A percentile compares a stretch with the other conserved stretches of the same genome.
These are phyloP conservation scores for Neoaliturus tenellus DNA, from an alignment of 2,888 invertebrate species.

Conservation along the genomic window DNA sequence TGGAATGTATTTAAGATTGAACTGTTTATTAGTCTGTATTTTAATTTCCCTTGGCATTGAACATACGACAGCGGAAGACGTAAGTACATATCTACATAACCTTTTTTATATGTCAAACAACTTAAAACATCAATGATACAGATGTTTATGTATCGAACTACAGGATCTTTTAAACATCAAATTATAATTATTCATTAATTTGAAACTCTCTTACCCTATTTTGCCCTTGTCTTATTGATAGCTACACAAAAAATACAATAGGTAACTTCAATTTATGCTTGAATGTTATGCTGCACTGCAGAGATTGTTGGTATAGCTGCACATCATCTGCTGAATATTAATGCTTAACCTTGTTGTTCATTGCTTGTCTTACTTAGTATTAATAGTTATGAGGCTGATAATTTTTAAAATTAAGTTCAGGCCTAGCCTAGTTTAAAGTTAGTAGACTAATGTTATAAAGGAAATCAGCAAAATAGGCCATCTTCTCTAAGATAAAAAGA, in stretches of 20 bases:
- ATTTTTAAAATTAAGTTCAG: too few species aligned
- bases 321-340: constrained; percentile 12
- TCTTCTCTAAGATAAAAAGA: too few species aligned
- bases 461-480: too few species aligned
- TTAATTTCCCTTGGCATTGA: constrained; percentile 64
- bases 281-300: constrained; percentile 25
- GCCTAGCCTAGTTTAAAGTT: too few species aligned
- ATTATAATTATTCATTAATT: not conserved
- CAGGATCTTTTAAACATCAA: not conserved
- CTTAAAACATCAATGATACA: not conserved
- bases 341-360: not conserved
- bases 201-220: not conserved
- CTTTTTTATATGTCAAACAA: constrained; percentile 46
- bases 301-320: constrained; percentile 34
- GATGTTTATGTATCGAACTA: not conserved
- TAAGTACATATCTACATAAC: constrained; percentile 62
- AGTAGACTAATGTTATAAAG: too few species aligned
- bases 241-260: not conserved
- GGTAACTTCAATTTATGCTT: not conserved
- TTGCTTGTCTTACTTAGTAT: not conserved
- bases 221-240: not conserved
- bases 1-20: constrained; percentile 68
- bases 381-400: too few species aligned
- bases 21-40: constrained; percentile 65
- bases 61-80: constrained; percentile 65